These are phyloP conservation scores for Hydropotes inermis DNA, from an alignment of 2,113 vertebrate species.

Conservation along the genomic window DNA sequence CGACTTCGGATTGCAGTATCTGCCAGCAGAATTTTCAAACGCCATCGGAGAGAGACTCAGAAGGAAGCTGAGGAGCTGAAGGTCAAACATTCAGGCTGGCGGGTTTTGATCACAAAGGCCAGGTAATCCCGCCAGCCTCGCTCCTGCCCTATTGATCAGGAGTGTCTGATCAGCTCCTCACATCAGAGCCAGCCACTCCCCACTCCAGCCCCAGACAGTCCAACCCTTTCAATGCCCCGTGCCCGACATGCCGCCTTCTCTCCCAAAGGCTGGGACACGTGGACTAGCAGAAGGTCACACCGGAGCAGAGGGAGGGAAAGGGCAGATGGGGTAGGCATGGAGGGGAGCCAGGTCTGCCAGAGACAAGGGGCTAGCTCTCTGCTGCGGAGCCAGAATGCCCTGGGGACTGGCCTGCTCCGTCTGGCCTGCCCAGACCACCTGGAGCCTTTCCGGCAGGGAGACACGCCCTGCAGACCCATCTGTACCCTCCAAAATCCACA, in stretches of 20 bases:
- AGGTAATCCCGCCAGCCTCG: conserved; percentile 25
- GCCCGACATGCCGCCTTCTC: not conserved
- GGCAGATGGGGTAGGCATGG: too few species aligned
- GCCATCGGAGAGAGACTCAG: conserved; percentile 49
- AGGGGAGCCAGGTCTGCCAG: not conserved
- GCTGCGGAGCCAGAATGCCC: not conserved
- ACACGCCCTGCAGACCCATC: not conserved
- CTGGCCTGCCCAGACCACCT: not conserved
- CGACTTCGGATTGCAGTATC: not conserved
- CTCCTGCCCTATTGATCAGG: not conserved
- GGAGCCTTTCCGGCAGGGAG: not conserved
- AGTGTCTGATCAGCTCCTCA: rapidly evolving
- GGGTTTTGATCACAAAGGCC: conserved; percentile 53
- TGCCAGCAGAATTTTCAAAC: conserved; percentile 55
- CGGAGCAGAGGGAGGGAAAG: not conserved
- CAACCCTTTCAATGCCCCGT: not conserved
- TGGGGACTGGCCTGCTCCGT: not conserved
- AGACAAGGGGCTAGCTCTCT: not conserved
- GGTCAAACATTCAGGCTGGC: conserved; percentile 40
- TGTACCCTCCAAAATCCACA: not conserved
- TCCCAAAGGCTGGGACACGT: not conserved
- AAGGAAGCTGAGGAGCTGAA: conserved; percentile 63
- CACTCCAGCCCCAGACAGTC: not conserved
- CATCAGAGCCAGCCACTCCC: not conserved
- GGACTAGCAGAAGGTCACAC: not conserved